phyloP scores from a whole-genome alignment of 2,888 invertebrate genomes.

The Copidosoma aretas region DNA sequence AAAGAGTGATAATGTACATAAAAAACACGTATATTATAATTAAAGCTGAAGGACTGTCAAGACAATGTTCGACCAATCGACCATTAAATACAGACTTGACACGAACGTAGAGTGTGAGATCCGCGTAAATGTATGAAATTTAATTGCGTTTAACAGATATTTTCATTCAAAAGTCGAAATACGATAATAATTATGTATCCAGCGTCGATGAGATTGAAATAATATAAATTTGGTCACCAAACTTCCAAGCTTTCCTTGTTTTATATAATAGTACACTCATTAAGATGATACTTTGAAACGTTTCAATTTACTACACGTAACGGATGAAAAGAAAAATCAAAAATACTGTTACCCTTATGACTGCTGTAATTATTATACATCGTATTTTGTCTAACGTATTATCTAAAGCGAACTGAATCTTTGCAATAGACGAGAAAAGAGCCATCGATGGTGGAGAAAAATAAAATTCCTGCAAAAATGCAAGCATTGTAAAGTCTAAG shows the following conservation, averaged over 20 bases:
- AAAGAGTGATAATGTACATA: conserved; percentile 7
- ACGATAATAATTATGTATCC: conserved; percentile 31
- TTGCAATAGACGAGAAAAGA: conserved; percentile 19
- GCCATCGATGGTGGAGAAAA: conserved; percentile 13
- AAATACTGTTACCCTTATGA: conserved; percentile 16
- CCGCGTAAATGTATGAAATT: conserved; percentile 31
- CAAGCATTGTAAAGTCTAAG: conserved; percentile 31
- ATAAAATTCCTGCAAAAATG: conserved; percentile 29
- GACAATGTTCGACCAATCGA: conserved; percentile 45
- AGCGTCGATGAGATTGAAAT: no score
- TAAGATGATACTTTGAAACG: background rate
- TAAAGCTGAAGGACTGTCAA: conserved; percentile 32
- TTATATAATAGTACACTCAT: background rate
- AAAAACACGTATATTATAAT: conserved; percentile 29
- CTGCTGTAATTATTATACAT: conserved; percentile 27
- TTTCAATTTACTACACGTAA: background rate
- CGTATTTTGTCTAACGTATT: conserved; percentile 29
- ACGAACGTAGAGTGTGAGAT: no score
- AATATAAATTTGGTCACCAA: background rate
- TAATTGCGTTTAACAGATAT: conserved; percentile 34
- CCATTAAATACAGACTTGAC: conserved; percentile 12
- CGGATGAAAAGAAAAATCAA: conserved; percentile 23
- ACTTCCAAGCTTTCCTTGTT: background rate
- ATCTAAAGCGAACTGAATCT: conserved; percentile 14
- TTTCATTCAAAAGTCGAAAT: conserved; percentile 32